These are phyloP conservation scores for Eupeodes luniger DNA, from an alignment of 2,888 invertebrate species.

Conservation along the genomic window DNA sequence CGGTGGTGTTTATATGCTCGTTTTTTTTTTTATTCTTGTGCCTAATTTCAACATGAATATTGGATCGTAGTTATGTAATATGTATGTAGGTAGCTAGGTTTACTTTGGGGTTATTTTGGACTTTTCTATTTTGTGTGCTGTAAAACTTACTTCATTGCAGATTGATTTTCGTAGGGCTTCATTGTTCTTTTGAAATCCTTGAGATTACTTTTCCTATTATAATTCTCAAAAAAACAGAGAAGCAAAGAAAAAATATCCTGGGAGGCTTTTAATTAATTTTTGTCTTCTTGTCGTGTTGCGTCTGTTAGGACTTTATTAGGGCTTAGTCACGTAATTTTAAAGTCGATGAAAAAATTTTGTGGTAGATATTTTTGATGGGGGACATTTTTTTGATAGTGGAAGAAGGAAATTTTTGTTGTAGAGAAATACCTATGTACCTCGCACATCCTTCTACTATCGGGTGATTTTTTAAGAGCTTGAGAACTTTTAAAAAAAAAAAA, in stretches of 20 bases:
- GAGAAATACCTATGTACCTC: too few relatives aligned
- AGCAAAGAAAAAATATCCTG: background rate
- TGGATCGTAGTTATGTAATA: background rate
- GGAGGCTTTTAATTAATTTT: constrained; percentile 38
- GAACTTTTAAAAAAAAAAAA: too few relatives aligned
- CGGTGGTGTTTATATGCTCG: background rate
- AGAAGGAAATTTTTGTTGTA: too few relatives aligned
- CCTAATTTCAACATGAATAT: constrained; percentile 34
- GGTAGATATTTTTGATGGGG: too few relatives aligned
- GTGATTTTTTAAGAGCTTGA: too few relatives aligned
- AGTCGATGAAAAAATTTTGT: background rate
- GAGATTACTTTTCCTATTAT: constrained; percentile 32
- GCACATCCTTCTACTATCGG: too few relatives aligned
- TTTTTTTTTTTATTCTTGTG: background rate
- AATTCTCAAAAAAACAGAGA: background rate
- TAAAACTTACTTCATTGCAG: constrained; percentile 4
- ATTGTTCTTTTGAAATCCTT: constrained; percentile 26
- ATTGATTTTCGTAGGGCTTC: constrained; percentile 34
- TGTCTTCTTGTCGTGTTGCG: background rate
- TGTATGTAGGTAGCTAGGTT: too few relatives aligned
- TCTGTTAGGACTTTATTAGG: constrained; percentile 23
- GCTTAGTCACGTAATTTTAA: constrained; percentile 32
- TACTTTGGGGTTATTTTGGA: constrained; percentile 13
- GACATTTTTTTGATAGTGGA: too few relatives aligned
- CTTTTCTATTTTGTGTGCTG: constrained; percentile 7